Evolutionary conservation across 2,797 vertebrate species (phyloP), one percentile per base, ranked within the genome.

Genomic region (Cetoscarus ocellatus): DNA sequence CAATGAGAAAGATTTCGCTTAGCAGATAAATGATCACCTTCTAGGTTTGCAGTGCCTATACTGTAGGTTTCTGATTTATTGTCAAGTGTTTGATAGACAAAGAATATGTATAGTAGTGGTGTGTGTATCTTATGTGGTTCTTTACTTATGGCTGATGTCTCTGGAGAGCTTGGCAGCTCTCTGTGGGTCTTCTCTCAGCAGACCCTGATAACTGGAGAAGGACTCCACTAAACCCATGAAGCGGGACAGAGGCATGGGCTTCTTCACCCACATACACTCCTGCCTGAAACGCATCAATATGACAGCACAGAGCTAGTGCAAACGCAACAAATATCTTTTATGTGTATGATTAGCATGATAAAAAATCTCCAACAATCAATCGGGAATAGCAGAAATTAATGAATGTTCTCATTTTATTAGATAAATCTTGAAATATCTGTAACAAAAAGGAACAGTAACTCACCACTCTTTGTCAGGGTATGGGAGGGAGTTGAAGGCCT

Each of bases 381-480:
- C 17, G 11, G 3, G 47, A 17, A 48, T 39, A 9, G 35, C 44
- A 49, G n/a, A 1, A 5, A 12, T 11, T 48, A 13, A 48, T 39
- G 9, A 47, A 53, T 27, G 39, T 54, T 3, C n/a, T 63, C 15
- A 50, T 42, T 11, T 61, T 12, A 11, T 48, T 12, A 4, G 3
- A 15, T 44, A 10, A 35, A 17, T 36, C 7, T 17, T 27, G 15
- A 8, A 7, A 48, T 7, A 34, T 9, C 3, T 35, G 34, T 18
- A 11, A 10, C 38, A 56, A 64, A n/a, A 0, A 3, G 6, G 54
- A 13, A 10, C 8, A n/a, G 40, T 50, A 12, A 62, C 94, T 94
- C 82, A 97, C 96, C 95, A 96, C 82, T 95, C 92, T 75, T 96
- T 96, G 70, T 94, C 91, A 42, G 92, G 77, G 73, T 95, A 96